Percentiles rank a stretch among this genome's conserved stretches.
These are phyloP conservation scores for Anagyrus pseudococci DNA, from an alignment of 2,888 invertebrate species.

Conservation along the genomic window DNA sequence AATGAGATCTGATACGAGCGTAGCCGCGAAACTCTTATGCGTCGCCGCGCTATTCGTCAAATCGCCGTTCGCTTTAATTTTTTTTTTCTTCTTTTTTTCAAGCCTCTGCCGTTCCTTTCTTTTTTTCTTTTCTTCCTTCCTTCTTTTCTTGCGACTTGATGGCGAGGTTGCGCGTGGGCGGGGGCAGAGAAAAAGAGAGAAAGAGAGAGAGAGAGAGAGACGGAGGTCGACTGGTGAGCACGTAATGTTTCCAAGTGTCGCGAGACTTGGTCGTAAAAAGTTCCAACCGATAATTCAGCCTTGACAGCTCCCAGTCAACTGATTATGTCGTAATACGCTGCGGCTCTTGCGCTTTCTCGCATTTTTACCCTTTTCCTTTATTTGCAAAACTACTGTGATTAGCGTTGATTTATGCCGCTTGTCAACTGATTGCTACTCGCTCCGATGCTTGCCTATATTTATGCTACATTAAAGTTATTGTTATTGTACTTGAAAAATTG, in stretches of 20 bases:
- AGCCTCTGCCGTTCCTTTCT: not conserved
- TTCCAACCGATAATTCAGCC: conserved; percentile 11
- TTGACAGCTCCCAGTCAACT: conserved; percentile 3
- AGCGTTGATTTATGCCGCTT: not conserved
- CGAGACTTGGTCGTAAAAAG: conserved; percentile 10
- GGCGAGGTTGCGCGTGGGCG: not conserved
- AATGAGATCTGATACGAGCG: conserved; percentile 23
- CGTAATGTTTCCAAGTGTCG: conserved; percentile 15
- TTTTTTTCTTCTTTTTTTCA: not conserved
- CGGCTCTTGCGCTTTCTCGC: not conserved
- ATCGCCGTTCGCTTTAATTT: not conserved
- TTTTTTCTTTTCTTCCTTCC: not conserved
- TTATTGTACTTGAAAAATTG: too few species aligned
- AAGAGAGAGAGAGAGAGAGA: not conserved
- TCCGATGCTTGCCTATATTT: too few species aligned
- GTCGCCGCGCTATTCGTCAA: not conserved
- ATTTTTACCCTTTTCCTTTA: not conserved
- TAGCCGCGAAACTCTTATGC: not conserved
- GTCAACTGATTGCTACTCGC: too few species aligned
- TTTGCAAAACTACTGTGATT: not conserved
- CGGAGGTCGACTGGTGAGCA: not conserved
- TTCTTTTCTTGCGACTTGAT: not conserved
- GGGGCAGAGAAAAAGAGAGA: not conserved
- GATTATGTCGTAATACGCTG: conserved; percentile 1
- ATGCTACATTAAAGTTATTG: too few species aligned